These are phyloP conservation scores for Macrotrachela quadricornifera DNA, from an alignment of 1,140 invertebrate species.

Conservation along the genomic window DNA sequence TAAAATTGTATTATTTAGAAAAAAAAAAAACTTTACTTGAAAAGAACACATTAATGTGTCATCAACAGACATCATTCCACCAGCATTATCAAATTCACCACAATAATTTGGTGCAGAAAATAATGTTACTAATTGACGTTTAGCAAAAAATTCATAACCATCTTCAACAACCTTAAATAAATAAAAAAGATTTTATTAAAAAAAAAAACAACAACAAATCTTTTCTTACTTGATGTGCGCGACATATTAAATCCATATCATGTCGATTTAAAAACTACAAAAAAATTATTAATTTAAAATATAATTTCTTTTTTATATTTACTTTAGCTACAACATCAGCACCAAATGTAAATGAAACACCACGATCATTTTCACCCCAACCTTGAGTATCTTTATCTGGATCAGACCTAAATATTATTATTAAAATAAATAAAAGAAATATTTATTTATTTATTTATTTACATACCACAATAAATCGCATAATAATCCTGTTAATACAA, in stretches of 20 bases:
- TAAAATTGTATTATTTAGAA: too few species aligned
- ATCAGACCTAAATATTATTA: slow-evolving; percentile 15
- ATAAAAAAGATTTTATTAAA: background rate
- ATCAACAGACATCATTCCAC: slow-evolving; percentile 98
- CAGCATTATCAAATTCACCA: slow-evolving; percentile 97
- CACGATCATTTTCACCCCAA: slow-evolving; percentile 85
- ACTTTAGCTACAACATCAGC: slow-evolving; percentile 68
- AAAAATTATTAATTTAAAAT: too few species aligned
- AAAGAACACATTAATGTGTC: slow-evolving; percentile 98
- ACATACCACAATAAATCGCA: slow-evolving; percentile 35
- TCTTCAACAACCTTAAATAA: slow-evolving; percentile 49
- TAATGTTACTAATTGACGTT: slow-evolving; percentile 82
- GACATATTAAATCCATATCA: slow-evolving; percentile 75
- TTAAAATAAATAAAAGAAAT: too few species aligned
- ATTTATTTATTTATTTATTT: too few species aligned
- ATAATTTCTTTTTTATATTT: too few species aligned
- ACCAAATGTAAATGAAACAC: slow-evolving; percentile 83
- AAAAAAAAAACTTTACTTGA: slow-evolving; percentile 20
- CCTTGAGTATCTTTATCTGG: slow-evolving; percentile 48
- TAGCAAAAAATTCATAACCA: slow-evolving; percentile 95
- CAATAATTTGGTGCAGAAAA: slow-evolving; percentile 94
- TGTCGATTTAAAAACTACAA: slow-evolving; percentile 58
- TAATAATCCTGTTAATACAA: slow-evolving; percentile 34
- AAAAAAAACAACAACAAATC: too few species aligned
- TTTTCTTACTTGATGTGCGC: slow-evolving; percentile 64